Percentiles rank a stretch among this genome's conserved stretches.
Conservation (phyloP, 2,113 vertebrate genomes). For the Pollimyrus isidori region DNA sequence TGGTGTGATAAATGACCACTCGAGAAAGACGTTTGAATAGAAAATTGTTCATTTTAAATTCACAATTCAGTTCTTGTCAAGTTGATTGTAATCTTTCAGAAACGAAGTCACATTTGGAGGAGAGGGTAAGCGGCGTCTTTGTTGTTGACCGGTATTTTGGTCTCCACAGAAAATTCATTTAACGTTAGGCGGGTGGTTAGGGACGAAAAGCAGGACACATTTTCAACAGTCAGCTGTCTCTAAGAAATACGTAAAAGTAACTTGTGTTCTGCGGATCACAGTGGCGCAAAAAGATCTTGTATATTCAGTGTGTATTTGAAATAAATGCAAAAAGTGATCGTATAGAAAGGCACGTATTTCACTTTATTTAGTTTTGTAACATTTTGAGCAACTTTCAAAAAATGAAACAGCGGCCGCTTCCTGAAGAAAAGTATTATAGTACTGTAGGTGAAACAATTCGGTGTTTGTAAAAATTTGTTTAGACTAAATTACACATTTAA, state of each 20-base stretch:
- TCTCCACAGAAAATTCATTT: constrained; percentile 17
- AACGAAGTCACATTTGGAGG: constrained; percentile 7
- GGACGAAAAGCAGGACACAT: not conserved
- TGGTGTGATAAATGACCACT: constrained; percentile 22
- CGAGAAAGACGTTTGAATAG: constrained; percentile 16
- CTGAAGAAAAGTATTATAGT: not conserved
- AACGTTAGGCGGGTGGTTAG: constrained; percentile 3
- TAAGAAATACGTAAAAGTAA: not conserved
- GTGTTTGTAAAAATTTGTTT: not conserved
- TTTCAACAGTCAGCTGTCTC: not conserved
- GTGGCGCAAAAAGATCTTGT: not conserved
- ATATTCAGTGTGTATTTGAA: not conserved
- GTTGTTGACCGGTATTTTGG: constrained; percentile 20
- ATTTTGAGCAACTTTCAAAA: not conserved
- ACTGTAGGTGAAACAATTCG: not conserved
- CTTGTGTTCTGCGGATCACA: not conserved
- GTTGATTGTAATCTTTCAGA: constrained; percentile 20
- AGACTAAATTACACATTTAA: not conserved
- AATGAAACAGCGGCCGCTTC: not conserved
- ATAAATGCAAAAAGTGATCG: not conserved
- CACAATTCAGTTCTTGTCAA: constrained; percentile 11
- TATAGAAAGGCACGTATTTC: not conserved
- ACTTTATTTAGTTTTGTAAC: not conserved
- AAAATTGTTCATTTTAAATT: constrained; percentile 28
- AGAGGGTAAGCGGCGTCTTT: constrained; percentile 14